Percentiles rank a stretch among this genome's conserved stretches.
phyloP scores from a whole-genome alignment of 2,888 invertebrate species.

The Megalurothrips usitatus region DNA sequence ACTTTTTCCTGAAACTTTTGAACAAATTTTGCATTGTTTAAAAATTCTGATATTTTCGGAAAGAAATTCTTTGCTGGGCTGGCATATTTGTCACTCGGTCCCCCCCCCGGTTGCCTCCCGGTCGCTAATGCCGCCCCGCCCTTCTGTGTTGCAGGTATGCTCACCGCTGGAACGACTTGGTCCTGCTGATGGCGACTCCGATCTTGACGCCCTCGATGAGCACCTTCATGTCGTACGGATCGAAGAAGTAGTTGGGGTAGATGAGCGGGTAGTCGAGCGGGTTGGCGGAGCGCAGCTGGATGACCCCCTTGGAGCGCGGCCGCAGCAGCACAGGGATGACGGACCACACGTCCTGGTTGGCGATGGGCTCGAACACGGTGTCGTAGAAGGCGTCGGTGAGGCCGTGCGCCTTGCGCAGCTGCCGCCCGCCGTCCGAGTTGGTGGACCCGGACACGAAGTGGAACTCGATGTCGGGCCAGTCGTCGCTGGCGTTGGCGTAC shows the following conservation, averaged over 20 bases:
- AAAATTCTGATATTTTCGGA: too few relatives aligned
- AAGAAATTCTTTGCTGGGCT: too few relatives aligned
- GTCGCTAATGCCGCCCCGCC: not conserved
- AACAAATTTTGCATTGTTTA: not conserved
- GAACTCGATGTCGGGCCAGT: slow-evolving; percentile 85
- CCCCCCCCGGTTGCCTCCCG: too few relatives aligned
- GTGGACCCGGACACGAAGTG: slow-evolving; percentile 85
- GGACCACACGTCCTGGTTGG: slow-evolving; percentile 75
- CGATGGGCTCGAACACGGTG: slow-evolving; percentile 67
- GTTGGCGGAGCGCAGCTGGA: slow-evolving; percentile 74
- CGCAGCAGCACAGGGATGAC: slow-evolving; percentile 72
- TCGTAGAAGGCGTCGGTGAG: slow-evolving; percentile 69
- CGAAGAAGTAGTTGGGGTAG: slow-evolving; percentile 84
- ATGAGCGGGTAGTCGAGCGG: slow-evolving; percentile 86
- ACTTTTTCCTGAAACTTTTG: not conserved
- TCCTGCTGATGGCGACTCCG: slow-evolving; percentile 71
- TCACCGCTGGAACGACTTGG: slow-evolving; percentile 63
- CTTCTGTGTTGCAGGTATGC: slow-evolving; percentile 4
- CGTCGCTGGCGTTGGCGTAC: slow-evolving; percentile 70
- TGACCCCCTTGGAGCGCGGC: slow-evolving; percentile 75
- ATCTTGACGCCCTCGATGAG: slow-evolving; percentile 83
- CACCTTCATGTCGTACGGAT: slow-evolving; percentile 72
- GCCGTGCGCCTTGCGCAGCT: slow-evolving; percentile 74
- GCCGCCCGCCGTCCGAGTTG: slow-evolving; percentile 78
- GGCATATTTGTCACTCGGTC: too few relatives aligned